Percentiles rank a stretch among this genome's conserved stretches.
Conservation (phyloP, 2,797 vertebrate species). For the Harpagifer antarcticus region DNA sequence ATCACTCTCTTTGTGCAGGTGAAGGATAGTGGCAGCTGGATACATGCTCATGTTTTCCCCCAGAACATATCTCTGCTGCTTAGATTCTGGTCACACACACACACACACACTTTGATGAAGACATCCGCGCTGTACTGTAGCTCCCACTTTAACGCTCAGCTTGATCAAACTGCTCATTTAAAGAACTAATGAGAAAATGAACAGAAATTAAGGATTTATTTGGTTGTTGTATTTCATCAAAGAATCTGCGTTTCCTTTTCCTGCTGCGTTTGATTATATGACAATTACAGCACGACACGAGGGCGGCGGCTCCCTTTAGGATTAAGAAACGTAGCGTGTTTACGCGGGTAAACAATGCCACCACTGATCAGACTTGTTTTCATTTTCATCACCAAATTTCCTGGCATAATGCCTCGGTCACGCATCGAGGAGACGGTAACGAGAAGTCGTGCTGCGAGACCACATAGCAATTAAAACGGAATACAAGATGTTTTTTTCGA, state of each 20-base stretch:
- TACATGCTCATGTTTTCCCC: conserved; percentile 16
- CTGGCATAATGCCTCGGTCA: conserved; percentile 72
- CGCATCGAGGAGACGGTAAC: conserved; percentile 69
- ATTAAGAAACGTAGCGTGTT: conserved; percentile 18
- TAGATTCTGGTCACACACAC: background rate
- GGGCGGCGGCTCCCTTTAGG: conserved; percentile 15
- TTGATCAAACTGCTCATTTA: conserved; percentile 64
- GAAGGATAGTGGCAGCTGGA: conserved; percentile 29
- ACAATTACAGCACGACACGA: conserved; percentile 14
- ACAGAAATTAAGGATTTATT: conserved; percentile 49
- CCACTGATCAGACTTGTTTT: conserved; percentile 63
- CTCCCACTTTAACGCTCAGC: conserved; percentile 41
- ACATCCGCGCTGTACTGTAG: conserved; percentile 28
- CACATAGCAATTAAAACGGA: conserved; percentile 81
- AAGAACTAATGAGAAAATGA: conserved; percentile 65
- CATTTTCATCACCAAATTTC: conserved; percentile 66
- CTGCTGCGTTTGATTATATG: conserved; percentile 35
- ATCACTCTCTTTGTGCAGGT: conserved; percentile 8
- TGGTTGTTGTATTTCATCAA: conserved; percentile 49
- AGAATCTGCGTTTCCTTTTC: conserved; percentile 21
- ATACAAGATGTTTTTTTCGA: conserved; percentile 67
- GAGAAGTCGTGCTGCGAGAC: conserved; percentile 71
- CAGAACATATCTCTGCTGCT: conserved; percentile 6
- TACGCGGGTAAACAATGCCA: conserved; percentile 48
- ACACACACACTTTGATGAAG: conserved; percentile 40